Evolutionary conservation across 1,140 invertebrate genomes (phyloP), one percentile per base, ranked within the genome.

Genomic region (Paralvinella palmiformis): DNA sequence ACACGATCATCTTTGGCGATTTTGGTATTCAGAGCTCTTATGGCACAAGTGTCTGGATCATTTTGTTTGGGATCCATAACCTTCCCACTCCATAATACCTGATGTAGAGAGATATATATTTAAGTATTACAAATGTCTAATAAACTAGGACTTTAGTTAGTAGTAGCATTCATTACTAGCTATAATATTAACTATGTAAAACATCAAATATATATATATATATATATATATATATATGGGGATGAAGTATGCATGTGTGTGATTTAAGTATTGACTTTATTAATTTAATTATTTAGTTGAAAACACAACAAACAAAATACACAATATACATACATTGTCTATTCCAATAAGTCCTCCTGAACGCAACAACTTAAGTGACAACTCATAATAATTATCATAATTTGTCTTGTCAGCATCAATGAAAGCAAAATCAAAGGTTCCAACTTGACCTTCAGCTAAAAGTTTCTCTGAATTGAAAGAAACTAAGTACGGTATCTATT

Each of bases 371-470:
- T 70, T 65, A 32, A 84, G 68, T 45, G 70, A 73, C 33, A 64
- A 60, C 55, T 83, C 76, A 67, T 81, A 84, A 65, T 83, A 83
- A 22, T 71, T 69, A 35, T 62, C 59, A 64, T 83, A 83, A 59
- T 74, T 75, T 15, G 20, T 65, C 62, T 83, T 83, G 65, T 83
- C 80, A 20, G 81, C 82, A 68, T 83, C 82, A 50, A 83, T 82
- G 66, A 83, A 83, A n/a, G 74, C 80, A 67, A 83, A 82, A 60
- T 84, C 82, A 58, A 74, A 83, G 15, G 77, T 79, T 36, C 77
- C 80, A 1, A 64, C 59, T 66, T 79, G 68, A 0, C 79, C 80
- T 52, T 73, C 67, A 13, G 65, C 69, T 24, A 83, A 67, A 22
- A 81, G 67, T 57, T 72, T 62, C 59, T 80, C 75, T 65, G 64